These are phyloP conservation scores for Dallia pectoralis DNA, from an alignment of 2,797 vertebrate genomes.

Conservation along the genomic window DNA sequence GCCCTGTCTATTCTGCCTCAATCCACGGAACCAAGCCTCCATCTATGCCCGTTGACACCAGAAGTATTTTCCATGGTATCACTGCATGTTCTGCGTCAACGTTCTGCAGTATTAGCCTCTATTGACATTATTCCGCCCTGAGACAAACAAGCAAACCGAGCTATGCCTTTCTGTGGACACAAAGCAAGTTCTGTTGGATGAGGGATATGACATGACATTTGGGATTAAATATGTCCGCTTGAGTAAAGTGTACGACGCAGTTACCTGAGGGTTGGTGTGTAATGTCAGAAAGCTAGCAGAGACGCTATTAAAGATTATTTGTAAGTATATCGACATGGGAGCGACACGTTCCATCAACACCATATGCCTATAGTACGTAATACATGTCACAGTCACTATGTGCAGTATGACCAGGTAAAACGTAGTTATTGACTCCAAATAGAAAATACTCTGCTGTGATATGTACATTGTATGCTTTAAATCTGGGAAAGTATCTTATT, in stretches of 20 bases:
- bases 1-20: too few species aligned
- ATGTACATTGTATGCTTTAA: too few species aligned
- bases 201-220: conserved; percentile 52
- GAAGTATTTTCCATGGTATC: background rate
- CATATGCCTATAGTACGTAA: too few species aligned
- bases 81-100: background rate
- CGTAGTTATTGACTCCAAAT: too few species aligned
- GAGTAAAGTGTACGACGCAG: conserved; percentile 44
- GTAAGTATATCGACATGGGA: conserved; percentile 55
- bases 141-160: background rate
- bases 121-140: background rate
- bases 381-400: too few species aligned
- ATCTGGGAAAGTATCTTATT: too few species aligned
- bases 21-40: background rate
- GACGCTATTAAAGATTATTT: conserved; percentile 51
- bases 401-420: too few species aligned
- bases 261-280: conserved; percentile 58
- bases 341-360: too few species aligned
- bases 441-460: too few species aligned
- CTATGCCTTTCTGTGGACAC: conserved; percentile 30
- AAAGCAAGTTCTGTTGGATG: conserved; percentile 15
- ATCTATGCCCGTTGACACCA: background rate
- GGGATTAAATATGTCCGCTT: conserved; percentile 60
- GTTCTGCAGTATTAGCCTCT: background rate
- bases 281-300: conserved; percentile 50